phyloP scores from a whole-genome alignment of 2,888 invertebrate genomes.

The Trisateles emortualis region DNA sequence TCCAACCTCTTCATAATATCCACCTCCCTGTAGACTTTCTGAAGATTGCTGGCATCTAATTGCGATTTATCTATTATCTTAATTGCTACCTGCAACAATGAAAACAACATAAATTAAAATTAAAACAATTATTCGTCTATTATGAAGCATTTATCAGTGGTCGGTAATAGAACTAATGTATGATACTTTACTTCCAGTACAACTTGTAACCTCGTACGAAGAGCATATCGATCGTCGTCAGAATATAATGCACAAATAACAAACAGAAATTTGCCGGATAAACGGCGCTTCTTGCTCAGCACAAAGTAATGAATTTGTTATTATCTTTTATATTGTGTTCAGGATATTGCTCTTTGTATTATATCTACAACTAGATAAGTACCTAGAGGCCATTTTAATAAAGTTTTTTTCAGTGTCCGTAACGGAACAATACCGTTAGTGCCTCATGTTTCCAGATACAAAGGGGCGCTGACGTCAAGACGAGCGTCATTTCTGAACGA shows the following conservation, averaged over 20 bases:
- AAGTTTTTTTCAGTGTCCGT: slow-evolving; percentile 41
- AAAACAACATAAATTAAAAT: slow-evolving; percentile 10
- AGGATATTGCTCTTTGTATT: not conserved
- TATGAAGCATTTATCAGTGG: no score
- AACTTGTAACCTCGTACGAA: no score
- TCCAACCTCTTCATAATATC: slow-evolving; percentile 98
- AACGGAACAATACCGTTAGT: slow-evolving; percentile 70
- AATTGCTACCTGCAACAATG: slow-evolving; percentile 94
- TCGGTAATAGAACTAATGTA: no score
- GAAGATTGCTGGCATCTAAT: slow-evolving; percentile 95
- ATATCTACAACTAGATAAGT: no score
- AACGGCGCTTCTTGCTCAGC: no score
- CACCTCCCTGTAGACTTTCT: slow-evolving; percentile 98
- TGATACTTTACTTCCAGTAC: no score
- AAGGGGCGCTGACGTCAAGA: slow-evolving; percentile 78
- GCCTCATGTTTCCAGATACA: slow-evolving; percentile 66
- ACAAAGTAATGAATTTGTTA: no score
- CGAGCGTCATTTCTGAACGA: slow-evolving; percentile 74
- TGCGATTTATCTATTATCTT: slow-evolving; percentile 98
- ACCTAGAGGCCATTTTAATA: slow-evolving; percentile 18
- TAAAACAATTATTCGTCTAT: not conserved
- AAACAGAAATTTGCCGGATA: no score
- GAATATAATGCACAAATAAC: no score
- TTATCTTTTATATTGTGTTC: not conserved
- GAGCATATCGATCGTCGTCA: no score